phyloP scores from a whole-genome alignment of 1,140 invertebrate species.

The Bombus confusus region DNA sequence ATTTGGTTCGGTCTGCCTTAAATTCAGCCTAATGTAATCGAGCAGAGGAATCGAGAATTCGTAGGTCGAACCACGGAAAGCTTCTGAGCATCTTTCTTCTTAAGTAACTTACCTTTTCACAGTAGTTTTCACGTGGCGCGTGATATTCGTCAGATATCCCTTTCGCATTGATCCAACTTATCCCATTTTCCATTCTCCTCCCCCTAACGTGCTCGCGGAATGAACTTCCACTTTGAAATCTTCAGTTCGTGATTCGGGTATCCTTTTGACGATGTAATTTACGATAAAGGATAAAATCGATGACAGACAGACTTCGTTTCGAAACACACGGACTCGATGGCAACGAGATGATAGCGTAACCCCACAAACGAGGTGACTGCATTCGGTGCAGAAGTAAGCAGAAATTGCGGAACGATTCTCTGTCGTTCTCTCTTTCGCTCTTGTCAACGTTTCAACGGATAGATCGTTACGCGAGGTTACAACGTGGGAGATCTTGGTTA shows the following conservation, averaged over 20 bases:
- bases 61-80: neutral
- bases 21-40: conserved; percentile 55
- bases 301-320: conserved; percentile 6
- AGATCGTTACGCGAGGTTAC: conserved; percentile 1
- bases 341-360: neutral
- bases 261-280: conserved; percentile 24
- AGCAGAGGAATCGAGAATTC: conserved; percentile 47
- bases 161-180: conserved; percentile 5
- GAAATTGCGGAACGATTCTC: neutral
- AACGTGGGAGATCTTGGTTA: neutral
- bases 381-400: neutral
- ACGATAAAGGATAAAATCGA: conserved; percentile 17
- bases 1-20: conserved; percentile 30
- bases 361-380: neutral
- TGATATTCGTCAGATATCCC: conserved; percentile 27
- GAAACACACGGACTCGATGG: neutral
- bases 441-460: neutral
- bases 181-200: conserved; percentile 9
- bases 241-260: neutral
- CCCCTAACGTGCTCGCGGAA: neutral
- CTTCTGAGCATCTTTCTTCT: conserved; percentile 33
- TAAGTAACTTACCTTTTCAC: conserved; percentile 47
- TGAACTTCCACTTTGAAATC: conserved; percentile 15
- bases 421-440: neutral
- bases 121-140: conserved; percentile 27